Conservation (phyloP, 2,113 vertebrate genomes). For the rat (Rattus norvegicus) region GRCr8 NC_086033.1:9447501-9448000, state of each 20-base stretch:
- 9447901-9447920: neutral
- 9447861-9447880: neutral
- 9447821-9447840: neutral
- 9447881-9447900: neutral
- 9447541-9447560: no score
- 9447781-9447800: conserved; percentile 66
- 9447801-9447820: conserved; percentile 56
- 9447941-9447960: neutral
- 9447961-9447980: neutral
- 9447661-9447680: neutral
- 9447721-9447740: neutral
- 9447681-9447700: neutral
- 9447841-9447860: neutral
- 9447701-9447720: neutral
- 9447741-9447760: neutral
- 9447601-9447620: neutral
- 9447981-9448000: neutral
- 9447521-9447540: no score
- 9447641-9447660: neutral
- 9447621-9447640: neutral
- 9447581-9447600: neutral
- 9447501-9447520: no score
- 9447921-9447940: neutral
- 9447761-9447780: conserved; percentile 60
- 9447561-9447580: neutral